These are phyloP conservation scores for Autographa pulchrina DNA, from an alignment of 2,888 invertebrate species.

Conservation along the genomic window DNA sequence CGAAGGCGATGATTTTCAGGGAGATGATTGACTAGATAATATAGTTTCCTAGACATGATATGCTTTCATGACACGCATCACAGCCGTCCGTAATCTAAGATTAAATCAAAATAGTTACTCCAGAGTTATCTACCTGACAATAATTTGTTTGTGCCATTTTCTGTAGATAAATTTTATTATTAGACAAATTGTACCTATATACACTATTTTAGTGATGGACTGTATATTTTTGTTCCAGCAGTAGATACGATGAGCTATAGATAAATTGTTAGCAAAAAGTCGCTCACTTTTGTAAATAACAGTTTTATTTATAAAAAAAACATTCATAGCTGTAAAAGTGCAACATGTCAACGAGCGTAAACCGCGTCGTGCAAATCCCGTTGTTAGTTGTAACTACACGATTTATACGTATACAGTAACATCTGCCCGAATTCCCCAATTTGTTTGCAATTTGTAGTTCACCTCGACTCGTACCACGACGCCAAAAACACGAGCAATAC, in stretches of 20 bases:
- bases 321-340: constrained; percentile 29
- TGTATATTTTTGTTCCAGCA: not conserved
- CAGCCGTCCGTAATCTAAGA: not conserved
- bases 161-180: too few relatives aligned
- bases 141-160: not conserved
- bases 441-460: constrained; percentile 64
- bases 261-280: not conserved
- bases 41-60: too few relatives aligned
- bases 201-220: not conserved
- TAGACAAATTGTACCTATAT: not conserved
- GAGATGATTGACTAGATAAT: not conserved
- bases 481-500: constrained; percentile 61
- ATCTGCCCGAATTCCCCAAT: constrained; percentile 61
- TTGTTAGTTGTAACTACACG: constrained; percentile 56
- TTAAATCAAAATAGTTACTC: not conserved
- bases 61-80: not conserved
- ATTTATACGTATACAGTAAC: constrained; percentile 49
- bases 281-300: constrained; percentile 36
- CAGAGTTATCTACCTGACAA: not conserved
- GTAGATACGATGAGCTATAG: not conserved
- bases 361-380: constrained; percentile 43
- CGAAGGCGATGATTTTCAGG: not conserved
- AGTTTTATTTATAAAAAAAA: constrained; percentile 27
- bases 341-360: constrained; percentile 44
- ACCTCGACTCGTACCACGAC: constrained; percentile 50